Evolutionary conservation across 2,113 vertebrate species (phyloP).

Genomic region (Hypanus sabinus): DNA sequence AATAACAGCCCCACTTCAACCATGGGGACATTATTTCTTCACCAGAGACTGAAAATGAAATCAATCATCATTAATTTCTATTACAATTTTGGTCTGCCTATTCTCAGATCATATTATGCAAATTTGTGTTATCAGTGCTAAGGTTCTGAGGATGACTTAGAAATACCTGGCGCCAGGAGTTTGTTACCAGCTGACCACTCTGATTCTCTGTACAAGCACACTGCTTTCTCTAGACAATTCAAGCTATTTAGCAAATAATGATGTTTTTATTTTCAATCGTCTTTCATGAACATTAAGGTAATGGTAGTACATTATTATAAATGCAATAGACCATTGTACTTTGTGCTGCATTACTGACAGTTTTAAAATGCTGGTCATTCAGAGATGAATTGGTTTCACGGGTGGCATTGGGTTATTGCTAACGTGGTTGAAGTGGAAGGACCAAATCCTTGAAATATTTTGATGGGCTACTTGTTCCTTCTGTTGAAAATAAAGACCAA

Average conservation of each 20-base stretch:
- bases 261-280: background rate
- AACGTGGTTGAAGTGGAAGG: too few relatives aligned
- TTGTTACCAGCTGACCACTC: background rate
- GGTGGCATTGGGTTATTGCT: too few relatives aligned
- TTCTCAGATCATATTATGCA: background rate
- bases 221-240: background rate
- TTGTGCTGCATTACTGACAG: background rate
- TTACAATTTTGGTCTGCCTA: too few relatives aligned
- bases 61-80: too few relatives aligned
- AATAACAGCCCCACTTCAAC: background rate
- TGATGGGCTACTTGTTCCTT: background rate
- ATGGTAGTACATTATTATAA: background rate
- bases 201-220: background rate
- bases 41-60: background rate
- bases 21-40: background rate
- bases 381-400: too few relatives aligned
- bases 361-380: too few relatives aligned
- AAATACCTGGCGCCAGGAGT: background rate
- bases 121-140: background rate
- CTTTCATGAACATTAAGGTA: background rate
- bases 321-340: background rate
- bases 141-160: background rate
- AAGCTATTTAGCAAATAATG: background rate
- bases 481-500: background rate
- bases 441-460: background rate